A percentile compares a stretch with the other conserved stretches of the same genome.
These are phyloP conservation scores for Cyclargus thomasi DNA, from an alignment of 1,140 invertebrate genomes.

Conservation along the genomic window DNA sequence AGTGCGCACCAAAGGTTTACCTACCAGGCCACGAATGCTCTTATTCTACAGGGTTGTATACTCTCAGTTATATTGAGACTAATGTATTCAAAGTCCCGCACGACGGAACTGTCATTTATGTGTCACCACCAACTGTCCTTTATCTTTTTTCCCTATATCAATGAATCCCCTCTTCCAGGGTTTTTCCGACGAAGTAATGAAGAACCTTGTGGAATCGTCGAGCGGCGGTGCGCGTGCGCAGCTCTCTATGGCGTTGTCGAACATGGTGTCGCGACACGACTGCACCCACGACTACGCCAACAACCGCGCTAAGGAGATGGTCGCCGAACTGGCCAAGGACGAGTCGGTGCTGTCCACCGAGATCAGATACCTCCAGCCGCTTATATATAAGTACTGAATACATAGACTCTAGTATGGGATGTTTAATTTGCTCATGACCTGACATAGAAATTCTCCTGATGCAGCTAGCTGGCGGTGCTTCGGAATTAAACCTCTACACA, in stretches of 20 bases:
- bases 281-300: constrained; percentile 71
- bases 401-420: background rate
- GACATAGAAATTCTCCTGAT: too few species aligned
- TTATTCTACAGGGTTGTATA: too few species aligned
- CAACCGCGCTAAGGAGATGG: constrained; percentile 71
- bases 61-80: too few species aligned
- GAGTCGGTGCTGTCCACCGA: constrained; percentile 71
- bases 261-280: constrained; percentile 72
- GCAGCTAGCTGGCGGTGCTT: too few species aligned
- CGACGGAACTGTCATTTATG: too few species aligned
- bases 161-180: constrained; percentile 56
- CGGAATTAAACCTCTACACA: too few species aligned
- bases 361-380: constrained; percentile 64
- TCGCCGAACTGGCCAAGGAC: constrained; percentile 66
- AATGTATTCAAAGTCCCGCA: too few species aligned
- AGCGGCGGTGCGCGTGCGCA: constrained; percentile 69
- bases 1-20: too few species aligned
- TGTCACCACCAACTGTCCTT: too few species aligned
- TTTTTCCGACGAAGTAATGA: constrained; percentile 68
- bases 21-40: too few species aligned
- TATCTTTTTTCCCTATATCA: too few species aligned
- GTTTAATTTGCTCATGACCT: background rate
- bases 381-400: constrained; percentile 49
- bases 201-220: constrained; percentile 63
- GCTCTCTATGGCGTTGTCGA: constrained; percentile 64